phyloP scores from a whole-genome alignment of 64 coral and sea anemone genomes.

The Dendrophyllia cribrosa region DNA sequence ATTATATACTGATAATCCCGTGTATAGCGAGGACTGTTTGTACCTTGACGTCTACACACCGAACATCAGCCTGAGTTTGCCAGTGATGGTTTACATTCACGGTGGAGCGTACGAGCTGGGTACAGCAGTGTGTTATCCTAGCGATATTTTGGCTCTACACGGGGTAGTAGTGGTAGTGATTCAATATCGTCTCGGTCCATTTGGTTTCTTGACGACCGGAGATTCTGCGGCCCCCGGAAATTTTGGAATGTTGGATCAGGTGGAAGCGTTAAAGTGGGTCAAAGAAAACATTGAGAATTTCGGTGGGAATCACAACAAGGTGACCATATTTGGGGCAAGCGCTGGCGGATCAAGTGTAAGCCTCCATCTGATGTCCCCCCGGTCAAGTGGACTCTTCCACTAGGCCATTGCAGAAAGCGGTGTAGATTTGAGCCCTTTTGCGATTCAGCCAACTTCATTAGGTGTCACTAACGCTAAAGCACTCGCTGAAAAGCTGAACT shows the following conservation, averaged over 20 bases:
- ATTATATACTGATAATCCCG: not conserved
- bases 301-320: slow-evolving; percentile 35
- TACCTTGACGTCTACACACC: slow-evolving; percentile 43
- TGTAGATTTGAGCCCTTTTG: slow-evolving; percentile 31
- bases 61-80: not conserved
- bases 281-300: slow-evolving; percentile 56
- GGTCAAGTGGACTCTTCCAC: slow-evolving; percentile 32
- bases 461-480: not conserved
- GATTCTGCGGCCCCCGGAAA: slow-evolving; percentile 51
- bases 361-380: slow-evolving; percentile 45
- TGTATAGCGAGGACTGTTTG: slow-evolving; percentile 31
- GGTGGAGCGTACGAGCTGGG: slow-evolving; percentile 9
- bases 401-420: slow-evolving; percentile 37
- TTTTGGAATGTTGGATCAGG: slow-evolving; percentile 63
- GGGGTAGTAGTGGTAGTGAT: slow-evolving; percentile 66
- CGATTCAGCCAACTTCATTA: not conserved
- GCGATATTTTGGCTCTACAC: slow-evolving; percentile 33
- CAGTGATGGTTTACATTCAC: slow-evolving; percentile 62
- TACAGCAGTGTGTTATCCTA: not conserved
- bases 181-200: slow-evolving; percentile 69
- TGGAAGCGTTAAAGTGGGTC: slow-evolving; percentile 61
- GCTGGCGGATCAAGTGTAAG: slow-evolving; percentile 41
- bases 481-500: not conserved
- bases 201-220: slow-evolving; percentile 49
- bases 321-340: slow-evolving; percentile 55